Evolutionary conservation across 30 jellyfish, hydroid and myxozoan species (phyloP).

Genomic region (Kudoa iwatai): DNA sequence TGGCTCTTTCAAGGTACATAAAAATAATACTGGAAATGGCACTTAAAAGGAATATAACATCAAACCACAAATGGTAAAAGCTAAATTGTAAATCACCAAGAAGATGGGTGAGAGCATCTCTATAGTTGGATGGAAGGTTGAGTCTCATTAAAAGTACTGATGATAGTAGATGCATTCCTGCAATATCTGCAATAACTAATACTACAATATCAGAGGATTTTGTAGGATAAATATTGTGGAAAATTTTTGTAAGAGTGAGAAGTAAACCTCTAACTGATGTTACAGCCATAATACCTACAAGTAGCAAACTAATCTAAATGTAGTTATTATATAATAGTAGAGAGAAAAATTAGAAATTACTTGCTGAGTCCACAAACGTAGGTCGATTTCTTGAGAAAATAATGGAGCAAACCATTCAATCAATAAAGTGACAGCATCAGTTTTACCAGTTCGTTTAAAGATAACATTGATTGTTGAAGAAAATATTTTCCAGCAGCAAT

Average conservation of each 20-base stretch:
- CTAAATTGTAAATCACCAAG: conserved; percentile 75
- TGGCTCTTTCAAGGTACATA: conserved; percentile 34
- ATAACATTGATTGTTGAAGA: conserved; percentile 53
- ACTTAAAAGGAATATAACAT: conserved; percentile 51
- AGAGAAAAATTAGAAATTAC: too few relatives aligned
- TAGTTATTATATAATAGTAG: too few relatives aligned
- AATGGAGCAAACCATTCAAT: conserved; percentile 29
- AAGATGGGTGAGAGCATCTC: conserved; percentile 27
- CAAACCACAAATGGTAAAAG: conserved; percentile 80
- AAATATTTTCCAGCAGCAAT: conserved; percentile 69
- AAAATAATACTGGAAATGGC: conserved; percentile 81
- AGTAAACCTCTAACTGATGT: conserved; percentile 72
- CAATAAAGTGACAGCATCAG: conserved; percentile 48
- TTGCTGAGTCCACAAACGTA: conserved; percentile 73
- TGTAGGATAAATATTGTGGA: conserved; percentile 41
- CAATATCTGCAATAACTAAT: conserved; percentile 43
- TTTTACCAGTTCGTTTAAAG: conserved; percentile 72
- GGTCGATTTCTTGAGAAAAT: conserved; percentile 37
- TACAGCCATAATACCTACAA: conserved; percentile 53
- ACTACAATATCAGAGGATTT: conserved; percentile 62
- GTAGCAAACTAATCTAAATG: too few relatives aligned
- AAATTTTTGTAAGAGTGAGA: conserved; percentile 42
- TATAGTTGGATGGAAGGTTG: conserved; percentile 78
- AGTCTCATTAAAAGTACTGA: conserved; percentile 54
- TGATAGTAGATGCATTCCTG: conserved; percentile 73